Conservation (phyloP, 2,888 invertebrate species). For the Eulithis prunata region DNA sequence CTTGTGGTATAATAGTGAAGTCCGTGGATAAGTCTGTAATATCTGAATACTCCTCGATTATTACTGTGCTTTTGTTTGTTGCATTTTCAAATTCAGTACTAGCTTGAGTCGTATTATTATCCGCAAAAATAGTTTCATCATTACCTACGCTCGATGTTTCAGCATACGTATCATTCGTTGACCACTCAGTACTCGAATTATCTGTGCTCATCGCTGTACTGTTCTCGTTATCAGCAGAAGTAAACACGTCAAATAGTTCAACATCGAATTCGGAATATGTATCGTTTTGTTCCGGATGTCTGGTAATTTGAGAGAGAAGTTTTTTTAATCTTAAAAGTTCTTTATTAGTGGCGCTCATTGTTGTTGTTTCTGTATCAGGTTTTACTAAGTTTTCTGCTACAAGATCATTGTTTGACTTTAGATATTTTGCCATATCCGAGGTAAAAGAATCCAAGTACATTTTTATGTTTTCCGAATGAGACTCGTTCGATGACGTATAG, state of each 20-base stretch:
- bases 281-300: conserved; percentile 18
- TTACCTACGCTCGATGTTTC: conserved; percentile 11
- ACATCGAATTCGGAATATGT: conserved; percentile 36
- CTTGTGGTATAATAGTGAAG: neutral
- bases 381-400: conserved; percentile 34
- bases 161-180: conserved; percentile 7
- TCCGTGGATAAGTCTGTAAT: neutral
- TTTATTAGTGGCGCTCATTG: conserved; percentile 36
- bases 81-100: conserved; percentile 20
- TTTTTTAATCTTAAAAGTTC: conserved; percentile 29
- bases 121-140: conserved; percentile 14
- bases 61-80: conserved; percentile 11
- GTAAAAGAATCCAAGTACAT: conserved; percentile 19
- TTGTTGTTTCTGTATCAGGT: conserved; percentile 44
- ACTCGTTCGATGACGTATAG: conserved; percentile 2
- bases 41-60: neutral
- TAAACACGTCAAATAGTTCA: conserved; percentile 44
- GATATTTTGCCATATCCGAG: conserved; percentile 14
- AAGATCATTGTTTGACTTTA: conserved; percentile 20
- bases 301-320: conserved; percentile 2
- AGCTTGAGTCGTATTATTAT: conserved; percentile 32
- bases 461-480: conserved; percentile 17
- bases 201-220: conserved; percentile 15
- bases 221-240: conserved; percentile 20
- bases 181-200: neutral